Base-by-base conservation (phyloP, 2,888 invertebrate genomes). In the Corythucha ciliata region DNA sequence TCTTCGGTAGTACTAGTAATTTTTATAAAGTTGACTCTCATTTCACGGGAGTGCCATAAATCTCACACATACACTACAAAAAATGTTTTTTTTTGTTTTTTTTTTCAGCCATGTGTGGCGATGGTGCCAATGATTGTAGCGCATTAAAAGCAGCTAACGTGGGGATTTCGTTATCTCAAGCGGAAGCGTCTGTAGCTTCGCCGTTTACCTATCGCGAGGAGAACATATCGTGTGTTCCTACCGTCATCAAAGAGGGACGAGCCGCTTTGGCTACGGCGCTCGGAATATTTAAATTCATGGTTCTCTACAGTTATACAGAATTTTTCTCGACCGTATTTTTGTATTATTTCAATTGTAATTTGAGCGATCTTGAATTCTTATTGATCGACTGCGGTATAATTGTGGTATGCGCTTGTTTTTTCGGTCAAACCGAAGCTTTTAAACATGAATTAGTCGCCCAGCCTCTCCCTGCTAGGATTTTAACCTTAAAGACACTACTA, bases 71-170 rank as follows among this genome's bases (percentile, higher is more conserved):
- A n/a, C n/a, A n/a, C n/a, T n/a, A n/a, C n/a, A n/a, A n/a, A n/a
- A n/a, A n/a, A n/a, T n/a, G n/a, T n/a, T n/a, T n/a, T n/a, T n/a
- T n/a, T n/a, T n/a, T n/a, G n/a, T n/a, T n/a, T n/a, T n/a, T n/a
- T n/a, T n/a, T n/a, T n/a, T 18, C 58, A 70, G 72, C 65, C 47
- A 80, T 79, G 79, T 78, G 79, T 66, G 83, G 80, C 22, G 82
- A 83, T 66, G 83, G 83, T 25, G 83, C 83, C 22, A 83, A 92
- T 69, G 91, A 92, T 69, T 91, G 90, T 67, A 89, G 90, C 37
- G 89, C 90, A 3, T 70, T 90, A 46, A 86, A 87, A 69, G 84
- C 85, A 10, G 90, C 90, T 0, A 87, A 91, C 65, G 82, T 85
- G 25, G 91, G 91, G 21, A 81, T 91, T 55, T 90, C 90, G 1